phyloP scores from a whole-genome alignment of 2,888 invertebrate species.

The Agriopis marginaria region DNA sequence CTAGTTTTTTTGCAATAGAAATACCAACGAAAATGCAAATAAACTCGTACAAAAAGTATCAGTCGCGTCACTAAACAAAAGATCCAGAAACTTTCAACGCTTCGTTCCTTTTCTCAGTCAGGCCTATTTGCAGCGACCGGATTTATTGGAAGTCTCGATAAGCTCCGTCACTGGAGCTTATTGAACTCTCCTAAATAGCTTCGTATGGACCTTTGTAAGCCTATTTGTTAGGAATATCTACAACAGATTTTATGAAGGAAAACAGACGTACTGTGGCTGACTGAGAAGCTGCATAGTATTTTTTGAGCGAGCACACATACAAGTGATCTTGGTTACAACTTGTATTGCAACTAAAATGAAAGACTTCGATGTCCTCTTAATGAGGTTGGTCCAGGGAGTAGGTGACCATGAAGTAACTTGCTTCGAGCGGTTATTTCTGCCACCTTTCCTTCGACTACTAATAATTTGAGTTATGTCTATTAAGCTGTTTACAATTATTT shows the following conservation, averaged over 20 bases:
- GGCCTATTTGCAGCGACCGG: neutral
- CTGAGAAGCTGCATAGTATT: neutral
- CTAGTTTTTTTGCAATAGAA: too few species aligned
- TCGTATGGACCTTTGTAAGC: conserved; percentile 28
- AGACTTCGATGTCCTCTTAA: too few species aligned
- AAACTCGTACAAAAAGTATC: neutral
- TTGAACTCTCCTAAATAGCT: conserved; percentile 20
- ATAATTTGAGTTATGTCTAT: too few species aligned
- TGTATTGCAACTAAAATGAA: too few species aligned
- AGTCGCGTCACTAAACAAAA: neutral
- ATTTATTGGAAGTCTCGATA: conserved; percentile 16
- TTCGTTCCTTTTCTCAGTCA: neutral
- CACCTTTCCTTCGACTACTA: too few species aligned
- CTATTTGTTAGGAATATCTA: conserved; percentile 19
- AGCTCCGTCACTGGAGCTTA: conserved; percentile 22
- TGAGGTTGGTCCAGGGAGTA: too few species aligned
- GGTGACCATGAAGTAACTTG: too few species aligned
- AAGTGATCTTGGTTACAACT: too few species aligned
- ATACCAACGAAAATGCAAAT: neutral
- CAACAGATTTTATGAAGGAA: conserved; percentile 8
- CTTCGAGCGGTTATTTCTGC: too few species aligned
- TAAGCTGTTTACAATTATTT: too few species aligned
- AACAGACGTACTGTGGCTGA: neutral
- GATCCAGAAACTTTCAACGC: neutral
- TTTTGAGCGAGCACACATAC: neutral